A percentile compares a stretch with the other conserved stretches of the same genome.
These are phyloP conservation scores for Capromys pilorides DNA, from an alignment of 2,797 vertebrate genomes.

Conservation along the genomic window DNA sequence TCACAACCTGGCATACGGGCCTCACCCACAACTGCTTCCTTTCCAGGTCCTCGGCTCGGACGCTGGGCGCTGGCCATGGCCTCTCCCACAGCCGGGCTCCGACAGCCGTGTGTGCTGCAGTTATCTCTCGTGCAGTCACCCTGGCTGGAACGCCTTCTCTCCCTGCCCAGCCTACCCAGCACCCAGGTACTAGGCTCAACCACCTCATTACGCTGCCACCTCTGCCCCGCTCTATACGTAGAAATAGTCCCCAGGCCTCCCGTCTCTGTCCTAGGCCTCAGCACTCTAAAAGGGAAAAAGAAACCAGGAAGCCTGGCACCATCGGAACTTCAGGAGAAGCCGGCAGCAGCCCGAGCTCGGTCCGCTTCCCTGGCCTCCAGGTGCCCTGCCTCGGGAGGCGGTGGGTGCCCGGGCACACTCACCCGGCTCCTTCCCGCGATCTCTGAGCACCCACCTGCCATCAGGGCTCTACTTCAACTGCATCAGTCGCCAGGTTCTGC, in stretches of 20 bases:
- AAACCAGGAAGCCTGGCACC: not conserved
- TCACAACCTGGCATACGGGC: not conserved
- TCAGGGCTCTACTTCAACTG: not conserved
- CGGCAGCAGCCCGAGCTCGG: not conserved
- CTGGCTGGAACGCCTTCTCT: not conserved
- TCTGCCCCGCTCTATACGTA: not conserved
- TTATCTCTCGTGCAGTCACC: not conserved
- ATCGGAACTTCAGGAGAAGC: not conserved
- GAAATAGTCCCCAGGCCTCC: not conserved
- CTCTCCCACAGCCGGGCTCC: not conserved
- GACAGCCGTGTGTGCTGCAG: no score
- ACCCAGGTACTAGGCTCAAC: not conserved
- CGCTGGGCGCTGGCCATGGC: not conserved
- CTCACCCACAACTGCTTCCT: slow-evolving; percentile 49
- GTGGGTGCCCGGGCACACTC: not conserved
- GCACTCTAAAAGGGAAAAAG: not conserved
- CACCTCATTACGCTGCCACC: not conserved
- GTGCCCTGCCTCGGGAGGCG: not conserved
- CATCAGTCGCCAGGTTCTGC: not conserved
- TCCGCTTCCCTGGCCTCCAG: not conserved
- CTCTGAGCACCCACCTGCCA: not conserved
- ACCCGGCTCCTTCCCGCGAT: not conserved
- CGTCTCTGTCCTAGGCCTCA: not conserved
- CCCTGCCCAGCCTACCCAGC: not conserved
- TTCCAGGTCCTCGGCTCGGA: not conserved